phyloP scores from a whole-genome alignment of 2,888 invertebrate genomes.

The Melanostoma scalare region DNA sequence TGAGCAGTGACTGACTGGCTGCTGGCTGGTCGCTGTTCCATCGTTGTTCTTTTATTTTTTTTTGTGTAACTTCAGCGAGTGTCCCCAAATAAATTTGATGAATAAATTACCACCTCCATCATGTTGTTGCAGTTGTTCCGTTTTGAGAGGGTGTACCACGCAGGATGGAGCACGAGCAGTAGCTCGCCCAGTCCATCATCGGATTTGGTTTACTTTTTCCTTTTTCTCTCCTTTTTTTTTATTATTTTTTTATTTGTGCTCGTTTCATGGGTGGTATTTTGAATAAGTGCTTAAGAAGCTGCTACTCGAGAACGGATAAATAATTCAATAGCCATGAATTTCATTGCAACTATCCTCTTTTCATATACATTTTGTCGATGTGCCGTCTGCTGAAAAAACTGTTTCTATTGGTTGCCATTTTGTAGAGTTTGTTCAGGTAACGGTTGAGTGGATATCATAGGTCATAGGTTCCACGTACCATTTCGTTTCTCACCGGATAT shows the following conservation, averaged over 20 bases:
- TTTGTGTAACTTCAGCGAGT: slow-evolving; percentile 11
- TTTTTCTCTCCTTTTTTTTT: slow-evolving; percentile 2
- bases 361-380: slow-evolving; percentile 32
- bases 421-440: slow-evolving; percentile 3
- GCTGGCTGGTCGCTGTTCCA: background rate
- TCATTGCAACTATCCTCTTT: slow-evolving; percentile 43
- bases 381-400: background rate
- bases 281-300: slow-evolving; percentile 18
- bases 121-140: slow-evolving; percentile 27
- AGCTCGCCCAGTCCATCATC: background rate
- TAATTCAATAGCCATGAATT: slow-evolving; percentile 65
- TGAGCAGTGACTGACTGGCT: background rate
- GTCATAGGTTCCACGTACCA: slow-evolving; percentile 39
- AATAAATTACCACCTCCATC: slow-evolving; percentile 56
- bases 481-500: slow-evolving; percentile 37
- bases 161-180: slow-evolving; percentile 1
- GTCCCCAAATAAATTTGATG: slow-evolving; percentile 59
- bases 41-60: background rate
- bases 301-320: slow-evolving; percentile 41
- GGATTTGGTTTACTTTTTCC: slow-evolving; percentile 1
- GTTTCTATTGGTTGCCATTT: background rate
- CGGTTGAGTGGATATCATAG: slow-evolving; percentile 29
- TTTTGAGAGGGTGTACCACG: background rate
- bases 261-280: background rate
- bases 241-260: slow-evolving; percentile 3